Conservation (phyloP, 37 sponge, comb jelly and placozoan genomes). For the Cladorhizidae sp. region DNA sequence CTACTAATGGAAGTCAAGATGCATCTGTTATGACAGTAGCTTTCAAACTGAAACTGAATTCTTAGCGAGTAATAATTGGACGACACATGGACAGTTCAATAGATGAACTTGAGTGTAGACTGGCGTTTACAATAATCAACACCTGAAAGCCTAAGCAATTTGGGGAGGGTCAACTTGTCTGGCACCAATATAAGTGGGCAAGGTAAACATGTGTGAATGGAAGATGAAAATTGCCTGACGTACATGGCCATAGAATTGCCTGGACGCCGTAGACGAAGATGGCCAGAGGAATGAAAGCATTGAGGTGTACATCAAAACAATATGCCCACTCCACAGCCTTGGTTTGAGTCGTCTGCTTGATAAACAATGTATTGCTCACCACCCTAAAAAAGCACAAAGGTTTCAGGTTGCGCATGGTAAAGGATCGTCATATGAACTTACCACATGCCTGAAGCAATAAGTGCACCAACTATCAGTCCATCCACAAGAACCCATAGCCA, state of each 20-base stretch:
- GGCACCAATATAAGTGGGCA: too few species aligned
- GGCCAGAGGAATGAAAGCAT: conserved; percentile 87
- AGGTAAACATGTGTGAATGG: too few species aligned
- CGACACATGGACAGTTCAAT: too few species aligned
- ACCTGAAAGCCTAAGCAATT: too few species aligned
- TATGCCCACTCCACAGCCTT: conserved; percentile 91
- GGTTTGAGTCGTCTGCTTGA: neutral
- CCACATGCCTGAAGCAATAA: conserved; percentile 87
- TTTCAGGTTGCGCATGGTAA: neutral
- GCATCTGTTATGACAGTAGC: too few species aligned
- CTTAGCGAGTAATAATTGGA: too few species aligned
- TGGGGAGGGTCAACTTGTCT: too few species aligned
- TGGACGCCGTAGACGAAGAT: conserved; percentile 85
- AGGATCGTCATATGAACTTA: conserved; percentile 15
- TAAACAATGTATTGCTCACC: conserved; percentile 37
- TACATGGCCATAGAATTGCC: conserved; percentile 65
- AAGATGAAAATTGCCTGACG: too few species aligned
- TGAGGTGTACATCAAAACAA: conserved; percentile 96
- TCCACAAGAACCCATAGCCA: conserved; percentile 85
- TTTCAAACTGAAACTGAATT: too few species aligned
- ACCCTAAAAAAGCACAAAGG: conserved; percentile 65
- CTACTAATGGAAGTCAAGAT: too few species aligned
- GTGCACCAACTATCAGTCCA: conserved; percentile 75
- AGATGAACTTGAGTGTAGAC: too few species aligned
- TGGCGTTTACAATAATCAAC: too few species aligned